phyloP scores from a whole-genome alignment of 2,113 vertebrate genomes.

The Gymnobelideus leadbeateri region DNA sequence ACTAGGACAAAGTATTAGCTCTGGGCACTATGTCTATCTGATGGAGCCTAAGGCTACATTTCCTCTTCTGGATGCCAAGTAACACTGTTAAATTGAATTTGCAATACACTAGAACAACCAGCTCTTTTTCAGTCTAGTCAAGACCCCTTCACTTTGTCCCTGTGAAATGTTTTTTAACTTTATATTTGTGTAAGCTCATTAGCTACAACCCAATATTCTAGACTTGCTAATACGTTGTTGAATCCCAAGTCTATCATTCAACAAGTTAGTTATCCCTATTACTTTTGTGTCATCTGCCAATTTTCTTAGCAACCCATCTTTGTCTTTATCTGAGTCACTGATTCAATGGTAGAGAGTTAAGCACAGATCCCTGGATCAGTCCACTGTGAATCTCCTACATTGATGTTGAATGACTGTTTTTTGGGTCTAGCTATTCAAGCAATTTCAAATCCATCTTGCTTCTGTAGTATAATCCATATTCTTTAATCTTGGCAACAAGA shows the following conservation, averaged over 20 bases:
- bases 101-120: neutral
- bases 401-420: neutral
- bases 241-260: neutral
- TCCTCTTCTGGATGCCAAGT: neutral
- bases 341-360: neutral
- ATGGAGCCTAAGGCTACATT: neutral
- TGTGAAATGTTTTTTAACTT: neutral
- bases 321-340: neutral
- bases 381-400: neutral
- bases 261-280: neutral
- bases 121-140: neutral
- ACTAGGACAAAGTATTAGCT: neutral
- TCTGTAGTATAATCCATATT: neutral
- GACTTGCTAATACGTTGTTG: neutral
- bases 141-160: neutral
- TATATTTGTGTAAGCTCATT: neutral
- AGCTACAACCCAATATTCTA: neutral
- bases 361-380: neutral
- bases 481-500: neutral
- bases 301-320: neutral
- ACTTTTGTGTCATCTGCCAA: neutral
- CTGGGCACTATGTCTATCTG: neutral
- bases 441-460: neutral
- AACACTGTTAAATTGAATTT: neutral
- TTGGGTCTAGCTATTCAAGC: neutral